Base-by-base conservation (phyloP, 2,888 invertebrate genomes). In the Heliconius aoede region DNA sequence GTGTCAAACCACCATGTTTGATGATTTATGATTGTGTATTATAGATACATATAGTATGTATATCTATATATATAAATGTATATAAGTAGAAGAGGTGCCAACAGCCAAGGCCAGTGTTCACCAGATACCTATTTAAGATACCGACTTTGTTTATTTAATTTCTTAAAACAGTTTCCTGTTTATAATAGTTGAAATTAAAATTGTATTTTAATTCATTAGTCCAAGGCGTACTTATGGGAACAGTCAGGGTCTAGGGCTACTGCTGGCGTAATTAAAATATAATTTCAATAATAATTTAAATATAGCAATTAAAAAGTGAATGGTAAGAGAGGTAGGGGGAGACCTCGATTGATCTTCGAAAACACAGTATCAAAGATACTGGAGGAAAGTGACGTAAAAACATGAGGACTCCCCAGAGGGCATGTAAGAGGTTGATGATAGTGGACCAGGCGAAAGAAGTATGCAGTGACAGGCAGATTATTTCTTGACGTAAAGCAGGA, bases 101-200 rank as follows among this genome's bases (percentile, higher is more conserved):
- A 85, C 80, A 81, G 79, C 82, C 85, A 85, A 85, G 84, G 85
- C 80, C 28, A 40, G 36, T 82, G 79, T 78, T 81, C 77, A 79
- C 79, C 82, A 82, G 82, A 84, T 84, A 83, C 81, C 81, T 81
- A 80, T 84, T 85, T 84, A 83, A 78, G 82, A 82, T 78, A 78
- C 72, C 71, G 36, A 40, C 75, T 74, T 75, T 82, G 86, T 85
- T 86, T 85, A 84, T 86, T 85, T 85, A 83, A 83, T 85, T 84
- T 83, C 81, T 81, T 79, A 80, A 79, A 80, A 79, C 79, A 80
- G 78, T 83, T 86, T 86, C 86, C 86, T 85, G 85, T 84, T 85
- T 84, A 83, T 81, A 72, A 77, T 76, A 74, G 72, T 61, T 69
- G 74, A 77, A 79, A 78, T 76, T 73, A 71, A 80, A 80, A 80